phyloP scores from a whole-genome alignment of 2,888 invertebrate genomes.

The Sympetrum striolatum region DNA sequence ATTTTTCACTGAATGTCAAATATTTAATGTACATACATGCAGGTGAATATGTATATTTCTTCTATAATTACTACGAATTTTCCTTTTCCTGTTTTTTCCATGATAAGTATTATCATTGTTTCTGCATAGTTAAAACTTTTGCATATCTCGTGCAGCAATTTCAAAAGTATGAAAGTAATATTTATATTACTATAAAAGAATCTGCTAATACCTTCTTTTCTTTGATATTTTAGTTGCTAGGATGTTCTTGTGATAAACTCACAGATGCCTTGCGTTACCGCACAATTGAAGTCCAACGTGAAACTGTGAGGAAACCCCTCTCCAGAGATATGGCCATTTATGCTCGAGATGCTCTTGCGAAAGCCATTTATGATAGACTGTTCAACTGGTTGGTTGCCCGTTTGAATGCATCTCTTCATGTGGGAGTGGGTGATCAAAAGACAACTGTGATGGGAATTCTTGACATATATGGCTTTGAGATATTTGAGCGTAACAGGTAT shows the following conservation, averaged over 20 bases:
- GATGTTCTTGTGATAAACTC: constrained; percentile 71
- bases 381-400: constrained; percentile 89
- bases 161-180: too few relatives aligned
- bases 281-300: constrained; percentile 85
- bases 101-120: neutral
- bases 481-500: constrained; percentile 86
- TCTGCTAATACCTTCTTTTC: neutral
- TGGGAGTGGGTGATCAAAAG: constrained; percentile 63
- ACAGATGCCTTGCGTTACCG: constrained; percentile 79
- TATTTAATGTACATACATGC: too few relatives aligned
- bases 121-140: neutral
- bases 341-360: constrained; percentile 88
- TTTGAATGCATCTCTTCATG: constrained; percentile 77
- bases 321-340: constrained; percentile 82
- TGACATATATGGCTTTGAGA: constrained; percentile 95
- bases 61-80: too few relatives aligned
- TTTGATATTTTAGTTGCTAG: constrained; percentile 69
- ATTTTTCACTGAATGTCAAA: too few relatives aligned
- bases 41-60: too few relatives aligned
- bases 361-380: constrained; percentile 88
- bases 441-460: constrained; percentile 85
- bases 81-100: too few relatives aligned
- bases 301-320: constrained; percentile 81
- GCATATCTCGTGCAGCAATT: neutral
- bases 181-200: too few relatives aligned